These are phyloP conservation scores for Zapus hudsonius DNA, from an alignment of 2,113 vertebrate species.

Conservation along the genomic window DNA sequence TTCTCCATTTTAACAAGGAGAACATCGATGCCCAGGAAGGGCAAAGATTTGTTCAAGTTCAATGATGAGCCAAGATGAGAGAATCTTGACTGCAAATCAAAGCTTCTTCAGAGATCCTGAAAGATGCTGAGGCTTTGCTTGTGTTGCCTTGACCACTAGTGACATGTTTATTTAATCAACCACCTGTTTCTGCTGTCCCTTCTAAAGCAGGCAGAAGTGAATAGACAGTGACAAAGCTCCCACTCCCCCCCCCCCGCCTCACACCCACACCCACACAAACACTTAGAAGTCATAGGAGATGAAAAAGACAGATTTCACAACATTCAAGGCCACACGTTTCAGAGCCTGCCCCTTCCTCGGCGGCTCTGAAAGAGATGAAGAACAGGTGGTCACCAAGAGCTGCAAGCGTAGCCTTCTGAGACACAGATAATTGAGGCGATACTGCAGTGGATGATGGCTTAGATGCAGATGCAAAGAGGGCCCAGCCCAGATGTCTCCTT, in stretches of 20 bases:
- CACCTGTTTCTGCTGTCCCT: constrained; percentile 74
- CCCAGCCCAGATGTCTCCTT: not conserved
- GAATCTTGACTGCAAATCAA: not conserved
- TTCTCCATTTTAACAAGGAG: not conserved
- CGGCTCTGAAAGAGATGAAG: not conserved
- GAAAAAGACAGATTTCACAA: constrained; percentile 35
- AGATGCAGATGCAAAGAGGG: not conserved
- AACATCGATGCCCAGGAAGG: not conserved
- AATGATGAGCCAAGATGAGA: not conserved
- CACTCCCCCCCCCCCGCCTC: not conserved
- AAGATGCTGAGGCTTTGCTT: not conserved
- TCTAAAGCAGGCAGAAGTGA: constrained; percentile 55
- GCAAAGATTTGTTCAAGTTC: not conserved
- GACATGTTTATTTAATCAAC: constrained; percentile 82
- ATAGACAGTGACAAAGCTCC: not conserved
- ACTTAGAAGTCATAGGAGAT: constrained; percentile 55
- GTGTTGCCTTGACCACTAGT: constrained; percentile 67
- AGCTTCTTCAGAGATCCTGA: constrained; percentile 7
- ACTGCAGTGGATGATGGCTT: not conserved
- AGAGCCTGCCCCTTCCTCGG: not conserved
- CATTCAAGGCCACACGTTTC: not conserved
- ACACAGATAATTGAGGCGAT: not conserved
- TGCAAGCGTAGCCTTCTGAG: not conserved
- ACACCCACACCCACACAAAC: constrained; percentile 63
- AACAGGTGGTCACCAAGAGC: not conserved